Percentiles rank a stretch among this genome's conserved stretches.
Evolutionary conservation across 2,797 vertebrate species (phyloP).

Genomic region (Ceyx erithaca): DNA sequence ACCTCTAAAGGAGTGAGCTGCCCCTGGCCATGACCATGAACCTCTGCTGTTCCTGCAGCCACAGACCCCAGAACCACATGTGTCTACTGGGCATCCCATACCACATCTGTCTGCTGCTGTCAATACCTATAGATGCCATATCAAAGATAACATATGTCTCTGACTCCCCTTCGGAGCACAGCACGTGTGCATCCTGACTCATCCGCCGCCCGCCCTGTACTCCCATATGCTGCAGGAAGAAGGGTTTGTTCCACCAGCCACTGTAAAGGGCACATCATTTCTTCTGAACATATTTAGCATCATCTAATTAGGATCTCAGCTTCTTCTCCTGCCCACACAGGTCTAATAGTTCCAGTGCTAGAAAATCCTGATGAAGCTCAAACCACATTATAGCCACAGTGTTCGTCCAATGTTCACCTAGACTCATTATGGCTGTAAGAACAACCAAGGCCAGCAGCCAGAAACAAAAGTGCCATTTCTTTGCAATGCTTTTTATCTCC

Average conservation of each 20-base stretch:
- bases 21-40: rapidly evolving
- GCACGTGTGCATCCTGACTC: not conserved
- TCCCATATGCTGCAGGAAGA: not conserved
- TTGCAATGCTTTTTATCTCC: constrained; percentile 28
- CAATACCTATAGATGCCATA: rapidly evolving
- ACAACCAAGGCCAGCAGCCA: not conserved
- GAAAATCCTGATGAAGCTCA: not conserved
- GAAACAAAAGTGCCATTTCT: constrained; percentile 23
- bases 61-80: rapidly evolving
- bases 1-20: not conserved
- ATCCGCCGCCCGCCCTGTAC: rapidly evolving
- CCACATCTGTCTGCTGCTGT: not conserved
- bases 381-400: not conserved
- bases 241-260: not conserved
- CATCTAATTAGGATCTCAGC: not conserved
- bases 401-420: not conserved
- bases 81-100: not conserved
- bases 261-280: not conserved
- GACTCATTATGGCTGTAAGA: not conserved
- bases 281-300: not conserved
- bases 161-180: not conserved
- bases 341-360: not conserved
- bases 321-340: not conserved
- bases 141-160: rapidly evolving
- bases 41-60: not conserved